Conservation (phyloP, 2,113 vertebrate species). For the Neogale vison region DNA sequence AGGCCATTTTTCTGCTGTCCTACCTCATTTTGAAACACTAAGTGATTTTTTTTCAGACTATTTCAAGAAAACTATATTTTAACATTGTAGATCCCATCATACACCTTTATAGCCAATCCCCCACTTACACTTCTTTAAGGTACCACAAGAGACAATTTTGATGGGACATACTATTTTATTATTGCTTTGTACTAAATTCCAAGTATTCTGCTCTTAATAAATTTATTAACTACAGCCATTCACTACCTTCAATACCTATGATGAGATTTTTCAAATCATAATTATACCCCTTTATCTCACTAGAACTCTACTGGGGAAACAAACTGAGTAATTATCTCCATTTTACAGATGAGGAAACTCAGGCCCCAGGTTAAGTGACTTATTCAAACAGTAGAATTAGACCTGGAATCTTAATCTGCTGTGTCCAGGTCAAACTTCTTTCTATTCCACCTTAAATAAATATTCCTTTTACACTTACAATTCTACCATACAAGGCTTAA, state of each 20-base stretch:
- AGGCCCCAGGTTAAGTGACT: neutral
- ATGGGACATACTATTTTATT: neutral
- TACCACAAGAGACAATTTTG: neutral
- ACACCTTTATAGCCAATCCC: neutral
- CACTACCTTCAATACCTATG: neutral
- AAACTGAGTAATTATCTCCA: neutral
- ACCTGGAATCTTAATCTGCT: neutral
- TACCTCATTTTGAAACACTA: conserved; percentile 57
- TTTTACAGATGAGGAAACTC: neutral
- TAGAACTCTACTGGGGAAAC: neutral
- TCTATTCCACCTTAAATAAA: neutral
- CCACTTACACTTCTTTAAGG: neutral
- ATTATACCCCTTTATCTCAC: neutral
- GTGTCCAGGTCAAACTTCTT: neutral
- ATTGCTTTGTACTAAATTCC: neutral
- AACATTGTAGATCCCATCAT: neutral
- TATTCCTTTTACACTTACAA: neutral
- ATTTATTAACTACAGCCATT: neutral
- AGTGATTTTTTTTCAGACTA: neutral
- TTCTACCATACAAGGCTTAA: neutral
- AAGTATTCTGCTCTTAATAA: neutral
- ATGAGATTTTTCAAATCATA: neutral
- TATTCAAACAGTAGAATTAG: neutral
- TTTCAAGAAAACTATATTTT: neutral
- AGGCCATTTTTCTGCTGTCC: conserved; percentile 48